Conservation (phyloP, 2,888 invertebrate genomes). For the Leptura quadrifasciata region DNA sequence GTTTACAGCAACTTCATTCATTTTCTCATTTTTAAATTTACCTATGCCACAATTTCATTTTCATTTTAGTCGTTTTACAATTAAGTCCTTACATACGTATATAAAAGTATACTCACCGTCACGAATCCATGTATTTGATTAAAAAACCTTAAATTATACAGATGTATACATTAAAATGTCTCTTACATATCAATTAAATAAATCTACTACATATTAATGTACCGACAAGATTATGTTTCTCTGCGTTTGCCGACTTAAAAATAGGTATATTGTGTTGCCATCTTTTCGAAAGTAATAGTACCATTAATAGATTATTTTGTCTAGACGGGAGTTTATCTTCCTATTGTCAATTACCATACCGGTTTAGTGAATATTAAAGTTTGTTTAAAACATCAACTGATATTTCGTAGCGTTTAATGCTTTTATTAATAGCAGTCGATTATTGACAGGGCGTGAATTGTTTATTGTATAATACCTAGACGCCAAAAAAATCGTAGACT, state of each 20-base stretch:
- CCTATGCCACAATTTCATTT: too few relatives aligned
- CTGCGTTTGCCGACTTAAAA: background rate
- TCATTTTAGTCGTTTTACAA: too few relatives aligned
- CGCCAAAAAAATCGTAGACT: too few relatives aligned
- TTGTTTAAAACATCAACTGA: constrained; percentile 27
- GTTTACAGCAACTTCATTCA: background rate
- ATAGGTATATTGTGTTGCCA: constrained; percentile 26
- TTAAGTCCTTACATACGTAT: too few relatives aligned
- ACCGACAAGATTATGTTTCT: background rate
- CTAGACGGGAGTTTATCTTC: constrained; percentile 32
- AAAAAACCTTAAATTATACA: background rate
- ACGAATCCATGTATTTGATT: too few relatives aligned
- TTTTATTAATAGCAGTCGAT: constrained; percentile 27
- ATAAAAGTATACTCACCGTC: too few relatives aligned
- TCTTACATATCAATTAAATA: background rate
- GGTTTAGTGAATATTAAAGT: constrained; percentile 32
- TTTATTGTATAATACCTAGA: too few relatives aligned
- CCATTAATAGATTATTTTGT: constrained; percentile 24
- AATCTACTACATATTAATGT: background rate
- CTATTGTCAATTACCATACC: constrained; percentile 39
- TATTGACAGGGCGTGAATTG: background rate
- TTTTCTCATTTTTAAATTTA: background rate
- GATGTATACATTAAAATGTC: background rate
- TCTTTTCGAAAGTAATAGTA: constrained; percentile 36
- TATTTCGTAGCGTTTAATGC: constrained; percentile 6